These are phyloP conservation scores for Paramacrobiotus metropolitanus DNA, from an alignment of 1,140 invertebrate genomes.

Conservation along the genomic window DNA sequence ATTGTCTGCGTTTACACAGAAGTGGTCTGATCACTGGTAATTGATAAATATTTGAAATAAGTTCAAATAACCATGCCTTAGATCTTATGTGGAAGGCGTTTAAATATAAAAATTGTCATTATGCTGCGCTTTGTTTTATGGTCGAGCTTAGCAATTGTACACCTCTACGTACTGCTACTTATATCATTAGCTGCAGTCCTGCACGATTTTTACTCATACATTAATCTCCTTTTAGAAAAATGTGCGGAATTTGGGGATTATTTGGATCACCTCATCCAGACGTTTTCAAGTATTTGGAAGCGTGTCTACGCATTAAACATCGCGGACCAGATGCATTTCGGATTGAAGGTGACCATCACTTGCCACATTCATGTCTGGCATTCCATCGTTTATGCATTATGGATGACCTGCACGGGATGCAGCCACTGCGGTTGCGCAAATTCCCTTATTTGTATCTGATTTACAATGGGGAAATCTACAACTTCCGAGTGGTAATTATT, in stretches of 20 bases:
- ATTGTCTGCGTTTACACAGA: no score
- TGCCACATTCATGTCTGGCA: conserved; percentile 31
- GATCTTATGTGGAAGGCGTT: no score
- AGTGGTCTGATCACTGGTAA: no score
- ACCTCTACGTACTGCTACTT: no score
- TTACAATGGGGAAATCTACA: conserved; percentile 69
- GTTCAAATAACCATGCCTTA: no score
- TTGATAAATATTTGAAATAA: no score
- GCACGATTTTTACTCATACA: no score
- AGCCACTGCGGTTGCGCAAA: conserved; percentile 31
- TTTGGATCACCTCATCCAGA: conserved; percentile 36
- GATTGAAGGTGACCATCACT: conserved; percentile 22
- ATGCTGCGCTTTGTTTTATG: no score
- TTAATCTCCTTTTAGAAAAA: no score
- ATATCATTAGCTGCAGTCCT: no score
- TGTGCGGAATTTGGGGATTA: conserved; percentile 69
- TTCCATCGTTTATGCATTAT: conserved; percentile 57
- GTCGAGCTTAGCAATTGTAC: no score
- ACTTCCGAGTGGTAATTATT: conserved; percentile 35
- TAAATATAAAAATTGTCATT: no score
- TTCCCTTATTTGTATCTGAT: conserved; percentile 27
- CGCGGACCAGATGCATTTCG: conserved; percentile 44
- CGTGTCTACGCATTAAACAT: conserved; percentile 31
- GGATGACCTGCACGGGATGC: conserved; percentile 52
- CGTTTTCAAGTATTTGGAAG: conserved; percentile 6